Evolutionary conservation across 2,888 invertebrate genomes (phyloP).

Genomic region (Matsumyia berberina): DNA sequence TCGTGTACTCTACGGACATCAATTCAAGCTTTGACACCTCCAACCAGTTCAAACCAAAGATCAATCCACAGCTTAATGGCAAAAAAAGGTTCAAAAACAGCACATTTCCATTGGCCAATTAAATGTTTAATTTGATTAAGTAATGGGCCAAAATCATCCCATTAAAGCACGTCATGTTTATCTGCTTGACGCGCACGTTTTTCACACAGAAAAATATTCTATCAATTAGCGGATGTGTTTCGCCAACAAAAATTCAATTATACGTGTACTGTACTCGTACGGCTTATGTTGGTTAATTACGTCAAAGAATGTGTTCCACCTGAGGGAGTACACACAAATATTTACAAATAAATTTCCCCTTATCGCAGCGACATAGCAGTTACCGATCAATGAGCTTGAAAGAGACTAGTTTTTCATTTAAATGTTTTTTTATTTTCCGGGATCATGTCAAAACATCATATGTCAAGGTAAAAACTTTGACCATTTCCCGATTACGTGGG

Average conservation of each 20-base stretch:
- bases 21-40: too few species aligned
- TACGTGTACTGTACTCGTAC: not conserved
- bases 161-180: constrained; percentile 46
- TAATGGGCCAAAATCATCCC: constrained; percentile 21
- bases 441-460: too few species aligned
- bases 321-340: constrained; percentile 39
- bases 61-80: not conserved
- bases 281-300: constrained; percentile 36
- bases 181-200: constrained; percentile 34
- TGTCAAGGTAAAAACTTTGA: too few species aligned
- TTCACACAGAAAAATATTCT: constrained; percentile 18
- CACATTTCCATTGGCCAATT: constrained; percentile 11
- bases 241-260: constrained; percentile 36
- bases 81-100: not conserved
- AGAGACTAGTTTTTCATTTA: constrained; percentile 9
- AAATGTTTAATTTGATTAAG: not conserved
- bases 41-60: too few species aligned
- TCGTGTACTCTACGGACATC: too few species aligned
- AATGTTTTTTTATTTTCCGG: not conserved
- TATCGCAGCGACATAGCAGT: too few species aligned
- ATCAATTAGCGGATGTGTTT: constrained; percentile 28
- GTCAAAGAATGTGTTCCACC: constrained; percentile 51
- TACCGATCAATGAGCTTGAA: constrained; percentile 11
- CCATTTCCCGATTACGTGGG: too few species aligned
- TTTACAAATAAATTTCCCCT: constrained; percentile 23